Base-by-base conservation (phyloP, 2,888 invertebrate species). In the Polymixis lichenea region DNA sequence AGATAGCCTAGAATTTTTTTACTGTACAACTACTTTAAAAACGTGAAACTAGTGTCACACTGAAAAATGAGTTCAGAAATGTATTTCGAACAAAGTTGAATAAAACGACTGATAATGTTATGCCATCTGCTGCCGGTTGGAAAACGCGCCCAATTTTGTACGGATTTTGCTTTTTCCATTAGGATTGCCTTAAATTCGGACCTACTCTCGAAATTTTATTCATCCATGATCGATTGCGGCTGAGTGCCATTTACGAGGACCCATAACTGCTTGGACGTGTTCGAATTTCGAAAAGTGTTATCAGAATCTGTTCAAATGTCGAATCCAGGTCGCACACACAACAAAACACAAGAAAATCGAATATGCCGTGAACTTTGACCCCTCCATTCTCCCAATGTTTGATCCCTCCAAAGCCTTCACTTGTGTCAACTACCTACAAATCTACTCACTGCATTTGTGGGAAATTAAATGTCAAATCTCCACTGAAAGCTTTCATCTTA, bases 391-490 rank as follows among this genome's bases (percentile, higher is more conserved):
- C 56, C 25, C 11, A 15, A 0, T 9, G 17, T 64, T 70, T 55
- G 25, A 58, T 55, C 15, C 56, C 46, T 56, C 25, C n/a, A 17
- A 13, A 51, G 19, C 5, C 17, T 25, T 60, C 49, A 62, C 61
- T 49, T 19, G 19, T 28, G 25, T 46, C 49, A 49, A 43, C 15
- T 46, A n/a, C n/a, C n/a, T 38, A 53, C 2, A 53, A n/a, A n/a
- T n/a, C n/a, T n/a, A n/a, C n/a, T 43, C 8, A 28, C 49, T 69
- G 32, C 55, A 66, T n/a, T 62, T 2, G n/a, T 32, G 46, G 55
- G 72, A 83, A 81, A 78, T 78, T 65, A 83, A 72, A 78, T 38
- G 83, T 71, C 72, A 60, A 19, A 53, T 61, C 51, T 51, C 22
- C 49, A 58, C 19, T 28, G 25, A 65, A 62, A 51, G 64, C 32